Conservation (phyloP, 2,888 invertebrate species). For the Eristalinus sepulchralis region DNA sequence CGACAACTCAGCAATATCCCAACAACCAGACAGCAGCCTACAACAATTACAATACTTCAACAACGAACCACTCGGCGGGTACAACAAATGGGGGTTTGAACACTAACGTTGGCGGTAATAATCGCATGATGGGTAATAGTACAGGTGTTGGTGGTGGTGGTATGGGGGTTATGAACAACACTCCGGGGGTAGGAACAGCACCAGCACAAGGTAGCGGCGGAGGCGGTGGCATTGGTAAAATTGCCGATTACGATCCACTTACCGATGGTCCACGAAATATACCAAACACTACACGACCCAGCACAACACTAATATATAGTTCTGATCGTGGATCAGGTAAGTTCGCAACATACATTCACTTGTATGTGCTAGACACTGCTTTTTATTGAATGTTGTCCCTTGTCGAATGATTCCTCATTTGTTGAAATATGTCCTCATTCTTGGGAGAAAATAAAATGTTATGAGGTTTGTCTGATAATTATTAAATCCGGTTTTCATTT, state of each 20-base stretch:
- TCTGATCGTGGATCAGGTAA: constrained; percentile 87
- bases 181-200: constrained; percentile 47
- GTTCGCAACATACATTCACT: constrained; percentile 60
- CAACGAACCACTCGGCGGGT: constrained; percentile 55
- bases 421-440: constrained; percentile 13
- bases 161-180: constrained; percentile 72
- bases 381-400: constrained; percentile 43
- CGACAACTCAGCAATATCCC: constrained; percentile 66
- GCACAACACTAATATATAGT: constrained; percentile 92
- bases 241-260: constrained; percentile 90
- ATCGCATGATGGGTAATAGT: constrained; percentile 52
- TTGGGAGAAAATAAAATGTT: background rate
- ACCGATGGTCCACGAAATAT: constrained; percentile 86
- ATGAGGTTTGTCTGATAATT: background rate
- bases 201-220: constrained; percentile 59
- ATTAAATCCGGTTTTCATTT: background rate
- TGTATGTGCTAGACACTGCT: constrained; percentile 3
- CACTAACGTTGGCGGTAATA: constrained; percentile 68
- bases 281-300: constrained; percentile 89
- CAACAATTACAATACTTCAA: constrained; percentile 73
- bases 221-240: constrained; percentile 84
- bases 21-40: constrained; percentile 71
- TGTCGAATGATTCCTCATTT: constrained; percentile 25
- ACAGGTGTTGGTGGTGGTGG: constrained; percentile 68
- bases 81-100: constrained; percentile 56